phyloP scores from a whole-genome alignment of 2,888 invertebrate genomes.

The Neoaliturus tenellus region DNA sequence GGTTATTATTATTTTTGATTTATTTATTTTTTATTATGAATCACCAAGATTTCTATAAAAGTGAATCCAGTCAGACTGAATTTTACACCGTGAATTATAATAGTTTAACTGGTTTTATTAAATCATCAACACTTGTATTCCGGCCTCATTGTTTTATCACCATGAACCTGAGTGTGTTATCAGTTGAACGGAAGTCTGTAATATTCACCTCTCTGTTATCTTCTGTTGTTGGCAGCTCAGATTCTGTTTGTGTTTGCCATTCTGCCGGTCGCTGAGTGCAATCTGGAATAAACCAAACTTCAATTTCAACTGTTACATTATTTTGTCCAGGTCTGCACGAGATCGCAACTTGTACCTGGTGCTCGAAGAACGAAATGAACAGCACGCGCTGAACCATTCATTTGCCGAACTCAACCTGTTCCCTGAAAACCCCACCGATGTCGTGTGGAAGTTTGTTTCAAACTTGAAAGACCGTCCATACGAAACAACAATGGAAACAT shows the following conservation, averaged over 20 bases:
- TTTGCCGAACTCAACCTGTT: constrained; percentile 93
- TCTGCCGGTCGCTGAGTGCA: not conserved
- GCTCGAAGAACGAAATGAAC: constrained; percentile 79
- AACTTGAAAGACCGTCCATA: constrained; percentile 83
- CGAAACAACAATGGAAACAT: constrained; percentile 89
- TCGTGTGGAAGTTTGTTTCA: constrained; percentile 80
- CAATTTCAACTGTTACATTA: not conserved
- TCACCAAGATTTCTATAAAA: too few species aligned
- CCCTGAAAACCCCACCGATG: constrained; percentile 80
- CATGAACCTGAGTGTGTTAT: not conserved
- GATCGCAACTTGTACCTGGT: constrained; percentile 85
- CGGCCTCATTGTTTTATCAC: not conserved
- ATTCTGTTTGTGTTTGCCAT: not conserved
- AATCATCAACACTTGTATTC: too few species aligned
- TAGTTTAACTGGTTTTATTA: too few species aligned
- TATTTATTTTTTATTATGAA: too few species aligned
- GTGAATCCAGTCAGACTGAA: too few species aligned
- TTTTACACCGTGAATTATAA: too few species aligned
- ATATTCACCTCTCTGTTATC: not conserved
- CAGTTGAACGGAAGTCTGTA: not conserved
- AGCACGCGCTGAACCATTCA: constrained; percentile 85
- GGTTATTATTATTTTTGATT: too few species aligned
- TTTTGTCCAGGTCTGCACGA: constrained; percentile 78
- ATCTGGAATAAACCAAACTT: not conserved
- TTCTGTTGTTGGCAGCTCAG: not conserved